A percentile compares a stretch with the other conserved stretches of the same genome.
Conservation (phyloP, 2,797 vertebrate species). For the Cryptoblepharus egeriae region DNA sequence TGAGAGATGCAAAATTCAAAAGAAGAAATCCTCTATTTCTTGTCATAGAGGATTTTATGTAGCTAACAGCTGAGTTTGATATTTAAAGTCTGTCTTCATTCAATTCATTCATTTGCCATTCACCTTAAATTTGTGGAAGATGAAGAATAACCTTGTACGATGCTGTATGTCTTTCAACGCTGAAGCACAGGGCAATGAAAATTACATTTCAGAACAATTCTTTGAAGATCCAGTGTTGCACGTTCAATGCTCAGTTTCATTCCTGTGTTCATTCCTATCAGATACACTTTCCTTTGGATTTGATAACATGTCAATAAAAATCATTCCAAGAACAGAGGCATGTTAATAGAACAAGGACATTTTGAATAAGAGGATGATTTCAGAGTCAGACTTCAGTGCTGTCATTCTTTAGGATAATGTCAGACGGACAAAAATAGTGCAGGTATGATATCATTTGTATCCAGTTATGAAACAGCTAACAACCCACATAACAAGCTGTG, state of each 20-base stretch:
- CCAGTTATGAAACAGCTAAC: background rate
- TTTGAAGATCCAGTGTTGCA: background rate
- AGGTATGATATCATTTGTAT: background rate
- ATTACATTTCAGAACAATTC: slow-evolving; percentile 17
- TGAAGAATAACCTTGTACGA: slow-evolving; percentile 15
- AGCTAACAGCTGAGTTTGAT: slow-evolving; percentile 24
- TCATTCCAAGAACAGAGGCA: background rate
- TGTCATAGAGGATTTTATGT: slow-evolving; percentile 42
- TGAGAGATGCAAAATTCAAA: slow-evolving; percentile 46
- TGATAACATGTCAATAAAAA: slow-evolving; percentile 23
- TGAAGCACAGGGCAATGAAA: slow-evolving; percentile 22
- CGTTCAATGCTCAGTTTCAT: slow-evolving; percentile 27
- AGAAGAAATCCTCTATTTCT: too few relatives aligned
- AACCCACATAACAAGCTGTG: background rate
- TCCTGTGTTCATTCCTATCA: background rate
- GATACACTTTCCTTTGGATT: background rate
- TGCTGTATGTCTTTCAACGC: slow-evolving; percentile 3
- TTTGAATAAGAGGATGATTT: background rate
- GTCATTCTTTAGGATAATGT: background rate
- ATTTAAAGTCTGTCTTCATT: slow-evolving; percentile 35
- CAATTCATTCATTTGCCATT: background rate
- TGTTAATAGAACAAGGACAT: background rate
- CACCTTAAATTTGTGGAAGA: slow-evolving; percentile 25
- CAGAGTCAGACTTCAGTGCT: background rate
- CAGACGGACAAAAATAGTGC: background rate